Base-by-base conservation (phyloP, 2,797 vertebrate genomes). In the Chloroceryle inda region DNA sequence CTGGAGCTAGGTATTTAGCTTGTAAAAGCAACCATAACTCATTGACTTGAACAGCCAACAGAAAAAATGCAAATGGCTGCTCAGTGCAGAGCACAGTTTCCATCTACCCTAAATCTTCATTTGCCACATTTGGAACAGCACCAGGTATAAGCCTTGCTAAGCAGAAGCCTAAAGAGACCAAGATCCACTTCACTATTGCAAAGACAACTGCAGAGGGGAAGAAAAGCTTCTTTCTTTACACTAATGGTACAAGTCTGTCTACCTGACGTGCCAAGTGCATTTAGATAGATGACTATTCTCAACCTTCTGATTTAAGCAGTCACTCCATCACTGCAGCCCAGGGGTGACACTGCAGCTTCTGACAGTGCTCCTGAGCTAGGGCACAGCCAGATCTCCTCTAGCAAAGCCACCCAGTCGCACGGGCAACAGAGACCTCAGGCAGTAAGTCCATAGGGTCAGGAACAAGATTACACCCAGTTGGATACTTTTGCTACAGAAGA, bases 361-460 rank as follows among this genome's bases (percentile, higher is more conserved):
- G 37, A 23, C 53, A 7, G 13, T 0, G 1, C 17, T 37, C 37
- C 33, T 0, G 1, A 49, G 20, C 9, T 14, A 26, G n/a, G n/a
- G 23, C 50, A 45, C 0, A 8, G 29, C 31, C 6, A 1, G 15
- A 3, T 72, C 24, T 81, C 56, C 62, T 47, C 24, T 44, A 6
- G 69, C 11, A 42, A 4, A 45, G 73, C 31, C 8, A 2, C 5
- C 6, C 2, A 1, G 21, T 63, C 61, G 23, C 2, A 2, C 31
- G 14, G 10, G 56, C 37, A 68, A 44, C 20, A 69, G 17, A 66
- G 8, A 33, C 24, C 59, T 72, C 47, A 67, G 56, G 5, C 10
- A n/a, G 3, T 6, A 53, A 59, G 27, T 22, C 61, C 8, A 1
- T 6, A 24, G 24, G 6, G 26, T 61, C 35, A 35, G 67, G 50